Base-by-base conservation (phyloP, 2,888 invertebrate genomes). In the Heliconius charithonia region DNA sequence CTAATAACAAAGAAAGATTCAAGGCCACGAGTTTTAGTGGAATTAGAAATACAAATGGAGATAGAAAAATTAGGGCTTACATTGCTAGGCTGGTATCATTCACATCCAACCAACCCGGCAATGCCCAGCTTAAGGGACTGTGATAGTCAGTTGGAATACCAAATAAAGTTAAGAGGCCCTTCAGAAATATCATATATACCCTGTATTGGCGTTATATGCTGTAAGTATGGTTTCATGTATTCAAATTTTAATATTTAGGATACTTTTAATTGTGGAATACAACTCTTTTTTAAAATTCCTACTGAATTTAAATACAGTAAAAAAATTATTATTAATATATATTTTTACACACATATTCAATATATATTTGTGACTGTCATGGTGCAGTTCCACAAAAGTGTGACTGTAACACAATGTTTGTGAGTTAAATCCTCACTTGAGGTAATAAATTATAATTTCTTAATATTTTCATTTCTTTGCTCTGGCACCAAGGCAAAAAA, bases 51-150 rank as follows among this genome's bases (percentile, higher is more conserved):
- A 85, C 97, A 97, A 80, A 96, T 97, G 89, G 96, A 97, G 78
- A 97, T 99, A 92, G 97, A 98, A 87, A 97, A 96, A 86, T 96
- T 97, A 85, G 97, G 98, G 77, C 95, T 98, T 63, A 96, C 97
- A 7, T 92, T 99, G 13, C 97, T 99, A 6, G 99, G 99, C 12
- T 99, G 99, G 99, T 99, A 99, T 92, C 99, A 99, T 92, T 98
- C 98, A 16, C 99, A 99, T 93, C 98, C 98, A 0, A 96, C 97
- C 76, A 97, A 97, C 83, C 97, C 98, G 77, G 97, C 98, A 1
- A 97, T 98, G 85, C 99, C 98, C 81, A 98, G 97, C 86, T 95
- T 96, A 79, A 95, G 98, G 76, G 99, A 99, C 89, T 97, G 99
- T 79, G 98, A 99, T 88, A 97, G 97, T 79, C 99, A 99, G 91